Evolutionary conservation across 2,113 vertebrate species (phyloP).

Genomic region (Nothoprocta perdicaria): DNA sequence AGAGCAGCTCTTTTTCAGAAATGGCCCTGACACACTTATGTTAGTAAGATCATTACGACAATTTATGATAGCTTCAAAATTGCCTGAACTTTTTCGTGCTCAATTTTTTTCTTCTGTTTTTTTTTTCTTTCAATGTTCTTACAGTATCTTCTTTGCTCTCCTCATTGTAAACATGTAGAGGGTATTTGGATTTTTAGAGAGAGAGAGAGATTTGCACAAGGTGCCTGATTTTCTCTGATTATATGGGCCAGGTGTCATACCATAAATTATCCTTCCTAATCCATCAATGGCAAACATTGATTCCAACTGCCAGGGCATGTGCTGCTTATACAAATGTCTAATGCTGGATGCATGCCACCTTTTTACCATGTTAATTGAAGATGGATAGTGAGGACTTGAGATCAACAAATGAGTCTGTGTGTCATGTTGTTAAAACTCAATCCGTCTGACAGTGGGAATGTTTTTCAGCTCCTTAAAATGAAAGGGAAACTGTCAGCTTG

Average conservation of each 20-base stretch:
- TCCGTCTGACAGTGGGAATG: slow-evolving; percentile 55
- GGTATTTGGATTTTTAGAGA: background rate
- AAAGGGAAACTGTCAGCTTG: slow-evolving; percentile 67
- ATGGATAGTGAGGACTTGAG: slow-evolving; percentile 37
- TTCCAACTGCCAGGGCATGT: slow-evolving; percentile 45
- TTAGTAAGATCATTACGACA: background rate
- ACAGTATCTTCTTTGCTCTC: background rate
- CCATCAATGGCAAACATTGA: slow-evolving; percentile 59
- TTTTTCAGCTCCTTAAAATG: slow-evolving; percentile 55
- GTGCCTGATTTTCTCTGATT: slow-evolving; percentile 20
- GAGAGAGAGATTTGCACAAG: background rate
- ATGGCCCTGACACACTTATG: background rate
- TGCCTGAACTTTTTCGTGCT: background rate
- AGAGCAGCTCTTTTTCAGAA: background rate
- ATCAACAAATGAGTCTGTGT: slow-evolving; percentile 69
- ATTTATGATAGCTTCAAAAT: background rate
- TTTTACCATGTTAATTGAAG: slow-evolving; percentile 66
- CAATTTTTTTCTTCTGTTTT: background rate
- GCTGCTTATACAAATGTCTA: slow-evolving; percentile 52
- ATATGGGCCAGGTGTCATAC: background rate
- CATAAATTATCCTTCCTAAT: slow-evolving; percentile 19
- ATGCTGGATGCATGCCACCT: slow-evolving; percentile 27
- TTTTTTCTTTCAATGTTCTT: background rate
- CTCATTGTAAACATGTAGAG: background rate
- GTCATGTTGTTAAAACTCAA: slow-evolving; percentile 65